Conservation (phyloP, 2,797 vertebrate genomes). For the Pseudomugil gertrudae region DNA sequence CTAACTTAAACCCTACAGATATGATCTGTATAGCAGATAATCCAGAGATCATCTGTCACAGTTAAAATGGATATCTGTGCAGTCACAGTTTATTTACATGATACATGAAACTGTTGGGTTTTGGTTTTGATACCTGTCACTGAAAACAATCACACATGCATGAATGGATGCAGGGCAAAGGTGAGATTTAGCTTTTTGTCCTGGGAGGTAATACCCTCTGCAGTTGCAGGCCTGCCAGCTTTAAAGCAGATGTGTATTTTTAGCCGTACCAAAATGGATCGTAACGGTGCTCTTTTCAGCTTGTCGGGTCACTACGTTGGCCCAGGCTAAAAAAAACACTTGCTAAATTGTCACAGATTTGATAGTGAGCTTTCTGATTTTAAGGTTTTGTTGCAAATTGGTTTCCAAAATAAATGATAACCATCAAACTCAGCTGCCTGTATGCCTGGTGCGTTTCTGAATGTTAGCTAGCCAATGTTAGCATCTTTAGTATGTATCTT, state of each 20-base stretch:
- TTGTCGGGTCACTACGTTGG: not conserved
- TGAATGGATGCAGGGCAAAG: slow-evolving; percentile 4
- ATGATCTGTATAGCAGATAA: not conserved
- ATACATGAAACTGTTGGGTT: too few species aligned
- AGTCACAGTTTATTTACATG: not conserved
- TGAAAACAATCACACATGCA: slow-evolving; percentile 16
- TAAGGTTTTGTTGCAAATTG: not conserved
- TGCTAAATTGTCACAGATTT: not conserved
- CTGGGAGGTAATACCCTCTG: slow-evolving; percentile 19
- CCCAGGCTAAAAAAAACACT: slow-evolving; percentile 6
- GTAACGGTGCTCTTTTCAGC: not conserved
- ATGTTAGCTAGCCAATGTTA: not conserved
- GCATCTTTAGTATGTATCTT: not conserved
- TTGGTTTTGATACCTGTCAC: slow-evolving; percentile 23
- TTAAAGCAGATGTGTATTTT: slow-evolving; percentile 16
- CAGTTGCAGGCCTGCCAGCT: not conserved
- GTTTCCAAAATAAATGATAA: not conserved
- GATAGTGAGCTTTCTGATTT: not conserved
- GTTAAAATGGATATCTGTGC: slow-evolving; percentile 5
- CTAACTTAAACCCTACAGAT: not conserved
- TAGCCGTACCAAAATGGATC: not conserved
- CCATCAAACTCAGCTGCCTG: not conserved
- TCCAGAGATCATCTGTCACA: not conserved
- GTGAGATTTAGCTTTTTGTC: slow-evolving; percentile 27
- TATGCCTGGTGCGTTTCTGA: not conserved